phyloP scores from a whole-genome alignment of 2,113 vertebrate genomes.

The Crotalus helleri region DNA sequence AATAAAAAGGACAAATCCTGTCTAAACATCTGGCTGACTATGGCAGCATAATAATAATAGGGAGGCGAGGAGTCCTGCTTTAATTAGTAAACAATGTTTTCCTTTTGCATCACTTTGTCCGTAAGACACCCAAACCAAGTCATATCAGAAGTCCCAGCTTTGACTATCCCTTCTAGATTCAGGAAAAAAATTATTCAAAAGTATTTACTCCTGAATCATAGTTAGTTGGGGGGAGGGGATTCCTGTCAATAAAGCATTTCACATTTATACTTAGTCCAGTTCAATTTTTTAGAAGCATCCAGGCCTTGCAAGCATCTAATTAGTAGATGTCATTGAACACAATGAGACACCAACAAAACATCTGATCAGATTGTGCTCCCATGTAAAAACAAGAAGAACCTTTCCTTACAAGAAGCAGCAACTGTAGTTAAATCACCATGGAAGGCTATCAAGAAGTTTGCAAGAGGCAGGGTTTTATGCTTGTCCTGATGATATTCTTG shows the following conservation, averaged over 20 bases:
- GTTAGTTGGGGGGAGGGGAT: not conserved
- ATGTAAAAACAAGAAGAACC: not conserved
- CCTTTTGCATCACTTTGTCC: not conserved
- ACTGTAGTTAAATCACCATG: slow-evolving; percentile 39
- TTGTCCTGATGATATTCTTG: slow-evolving; percentile 49
- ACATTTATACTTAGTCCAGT: not conserved
- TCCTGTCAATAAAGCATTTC: not conserved
- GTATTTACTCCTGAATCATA: not conserved
- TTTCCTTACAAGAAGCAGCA: slow-evolving; percentile 34
- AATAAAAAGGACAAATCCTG: not conserved
- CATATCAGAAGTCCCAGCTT: not conserved
- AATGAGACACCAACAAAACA: not conserved
- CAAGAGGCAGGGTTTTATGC: slow-evolving; percentile 55
- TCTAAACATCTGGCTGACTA: not conserved
- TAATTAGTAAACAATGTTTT: not conserved
- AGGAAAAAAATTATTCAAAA: not conserved
- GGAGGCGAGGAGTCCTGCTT: not conserved
- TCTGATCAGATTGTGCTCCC: not conserved
- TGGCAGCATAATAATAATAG: not conserved
- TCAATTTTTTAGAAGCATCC: not conserved
- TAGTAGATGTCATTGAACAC: not conserved
- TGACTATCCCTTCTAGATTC: not conserved
- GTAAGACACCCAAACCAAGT: not conserved
- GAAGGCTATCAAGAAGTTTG: slow-evolving; percentile 40
- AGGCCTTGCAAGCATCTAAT: too few species aligned